Evolutionary conservation across 2,888 invertebrate genomes (phyloP).

Genomic region (Odontomyia ornata): DNA sequence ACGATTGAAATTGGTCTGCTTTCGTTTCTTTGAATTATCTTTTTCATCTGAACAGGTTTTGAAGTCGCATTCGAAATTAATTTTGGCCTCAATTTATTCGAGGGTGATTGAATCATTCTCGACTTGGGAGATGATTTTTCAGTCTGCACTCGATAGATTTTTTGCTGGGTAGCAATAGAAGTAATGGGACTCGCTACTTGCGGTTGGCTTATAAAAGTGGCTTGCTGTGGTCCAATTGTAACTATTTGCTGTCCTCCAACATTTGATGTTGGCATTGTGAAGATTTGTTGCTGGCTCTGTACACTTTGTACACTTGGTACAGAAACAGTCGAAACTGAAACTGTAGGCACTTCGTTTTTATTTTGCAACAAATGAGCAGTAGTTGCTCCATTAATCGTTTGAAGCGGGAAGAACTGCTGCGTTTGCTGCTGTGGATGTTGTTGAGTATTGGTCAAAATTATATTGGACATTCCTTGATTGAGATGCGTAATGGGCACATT

Average conservation of each 20-base stretch:
- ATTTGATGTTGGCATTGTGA: slow-evolving; percentile 52
- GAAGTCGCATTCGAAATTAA: slow-evolving; percentile 53
- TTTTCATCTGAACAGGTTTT: slow-evolving; percentile 55
- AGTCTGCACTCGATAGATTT: slow-evolving; percentile 64
- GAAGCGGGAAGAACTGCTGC: slow-evolving; percentile 47
- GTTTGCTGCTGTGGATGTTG: slow-evolving; percentile 44
- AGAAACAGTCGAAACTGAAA: slow-evolving; percentile 44
- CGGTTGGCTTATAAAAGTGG: slow-evolving; percentile 56
- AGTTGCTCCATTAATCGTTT: slow-evolving; percentile 37
- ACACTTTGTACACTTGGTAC: slow-evolving; percentile 56
- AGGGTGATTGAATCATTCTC: slow-evolving; percentile 58
- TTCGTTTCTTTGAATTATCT: slow-evolving; percentile 62
- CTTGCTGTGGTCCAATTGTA: slow-evolving; percentile 48
- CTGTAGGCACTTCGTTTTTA: slow-evolving; percentile 41
- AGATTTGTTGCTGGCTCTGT: slow-evolving; percentile 52
- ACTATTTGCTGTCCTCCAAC: slow-evolving; percentile 49
- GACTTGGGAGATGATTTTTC: slow-evolving; percentile 67
- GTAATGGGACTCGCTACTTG: slow-evolving; percentile 66
- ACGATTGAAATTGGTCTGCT: slow-evolving; percentile 55
- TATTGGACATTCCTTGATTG: slow-evolving; percentile 49
- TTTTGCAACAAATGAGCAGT: slow-evolving; percentile 11
- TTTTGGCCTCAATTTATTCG: slow-evolving; percentile 49
- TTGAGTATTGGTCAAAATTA: slow-evolving; percentile 47
- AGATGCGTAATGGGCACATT: slow-evolving; percentile 46
- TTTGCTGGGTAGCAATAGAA: slow-evolving; percentile 65